Evolutionary conservation across 2,113 vertebrate species (phyloP), one percentile per base, ranked within the genome.

Genomic region (Enhydra lutris): DNA sequence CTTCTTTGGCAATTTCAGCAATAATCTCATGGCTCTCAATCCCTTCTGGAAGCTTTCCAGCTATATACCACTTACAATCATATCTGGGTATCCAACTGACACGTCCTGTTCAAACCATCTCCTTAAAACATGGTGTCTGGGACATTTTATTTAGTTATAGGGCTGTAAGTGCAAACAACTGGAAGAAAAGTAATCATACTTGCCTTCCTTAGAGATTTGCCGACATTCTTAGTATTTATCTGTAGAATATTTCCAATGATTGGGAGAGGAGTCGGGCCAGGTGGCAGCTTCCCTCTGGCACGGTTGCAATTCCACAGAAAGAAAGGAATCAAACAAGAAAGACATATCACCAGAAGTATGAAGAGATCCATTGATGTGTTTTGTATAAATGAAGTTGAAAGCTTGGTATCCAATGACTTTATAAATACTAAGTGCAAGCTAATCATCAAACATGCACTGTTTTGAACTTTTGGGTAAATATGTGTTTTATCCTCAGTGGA

Each of bases 201-300:
- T 97, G 98, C 98, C 97, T 95, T 95, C 26, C 88, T 3, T 0
- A 98, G 18, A 10, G 92, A 97, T 97, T 97, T 73, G 26, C 45
- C 4, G 55, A 98, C 15, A 26, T 98, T 57, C 31, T 31, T 97
- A 55, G n/a, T 73, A 93, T 98, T 92, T 96, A 98, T 88, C 34
- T 98, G 97, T 18, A 98, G 42, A 36, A 98, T 0, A 3, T 97
- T 98, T 29, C 98, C 97, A 89, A 98, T 0, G 67, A 98, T 23
- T 45, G 97, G 98, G 81, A 98, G 88, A 36, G 98, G 97, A 95
- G 83, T 55, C 0, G 97, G 98, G 82, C 98, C 97, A 63, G 97
- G 98, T 20, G 97, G 98, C 74, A 98, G 97, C 82, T 98, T 98
- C 42, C 97, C 92, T 73, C 97, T 98, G 81, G 61, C 95, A 93